These are phyloP conservation scores for Saguinus oedipus DNA, from an alignment of 2,797 vertebrate genomes.

Conservation along the genomic window DNA sequence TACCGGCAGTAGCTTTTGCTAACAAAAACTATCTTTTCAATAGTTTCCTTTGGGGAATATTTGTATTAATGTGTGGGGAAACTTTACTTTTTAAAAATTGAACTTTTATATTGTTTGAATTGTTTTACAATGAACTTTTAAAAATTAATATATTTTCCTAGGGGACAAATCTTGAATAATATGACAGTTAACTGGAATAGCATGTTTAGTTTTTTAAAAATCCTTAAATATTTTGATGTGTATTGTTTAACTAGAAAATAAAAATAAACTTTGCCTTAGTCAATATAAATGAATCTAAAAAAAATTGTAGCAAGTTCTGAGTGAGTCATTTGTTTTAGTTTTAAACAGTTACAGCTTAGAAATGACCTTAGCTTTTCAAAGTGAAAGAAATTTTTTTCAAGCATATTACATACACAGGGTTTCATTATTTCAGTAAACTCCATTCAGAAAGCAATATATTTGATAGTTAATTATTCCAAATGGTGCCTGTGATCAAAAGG, in stretches of 20 bases:
- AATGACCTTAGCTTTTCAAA: slow-evolving; percentile 60
- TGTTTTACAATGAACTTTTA: slow-evolving; percentile 19
- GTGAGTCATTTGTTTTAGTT: slow-evolving; percentile 65
- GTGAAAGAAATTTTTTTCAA: slow-evolving; percentile 62
- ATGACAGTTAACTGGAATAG: background rate
- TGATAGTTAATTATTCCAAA: slow-evolving; percentile 67
- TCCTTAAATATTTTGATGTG: background rate
- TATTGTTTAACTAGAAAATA: slow-evolving; percentile 30
- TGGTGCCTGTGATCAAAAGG: slow-evolving; percentile 54
- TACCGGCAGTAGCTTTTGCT: background rate
- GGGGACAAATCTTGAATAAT: background rate
- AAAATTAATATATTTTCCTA: background rate
- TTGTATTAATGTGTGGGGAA: background rate
- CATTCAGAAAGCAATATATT: slow-evolving; percentile 52
- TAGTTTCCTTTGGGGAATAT: background rate
- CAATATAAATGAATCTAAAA: slow-evolving; percentile 23
- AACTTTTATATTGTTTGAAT: background rate
- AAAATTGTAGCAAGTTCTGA: background rate
- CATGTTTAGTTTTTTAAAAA: background rate
- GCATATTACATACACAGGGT: slow-evolving; percentile 38
- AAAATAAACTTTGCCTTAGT: slow-evolving; percentile 49
- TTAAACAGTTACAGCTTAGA: slow-evolving; percentile 15
- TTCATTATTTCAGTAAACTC: slow-evolving; percentile 60
- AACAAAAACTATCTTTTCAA: background rate
- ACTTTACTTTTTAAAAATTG: background rate